Percentiles rank a stretch among this genome's conserved stretches.
Conservation (phyloP, 2,113 vertebrate genomes). For the Diadophis punctatus region DNA sequence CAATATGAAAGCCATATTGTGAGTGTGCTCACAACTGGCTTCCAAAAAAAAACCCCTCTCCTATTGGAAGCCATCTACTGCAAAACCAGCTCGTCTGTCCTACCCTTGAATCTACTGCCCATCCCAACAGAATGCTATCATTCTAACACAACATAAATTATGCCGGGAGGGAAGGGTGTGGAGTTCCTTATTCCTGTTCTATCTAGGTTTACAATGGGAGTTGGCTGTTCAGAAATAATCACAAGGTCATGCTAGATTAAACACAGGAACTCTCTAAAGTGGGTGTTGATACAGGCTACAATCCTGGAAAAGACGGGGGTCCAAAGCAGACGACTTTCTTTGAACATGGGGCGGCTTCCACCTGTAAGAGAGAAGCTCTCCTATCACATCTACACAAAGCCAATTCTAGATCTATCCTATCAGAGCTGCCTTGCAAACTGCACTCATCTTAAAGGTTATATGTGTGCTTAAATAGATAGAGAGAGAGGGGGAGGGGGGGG, state of each 20-base stretch:
- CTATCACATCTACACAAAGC: not conserved
- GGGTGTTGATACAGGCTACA: constrained; percentile 32
- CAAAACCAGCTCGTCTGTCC: not conserved
- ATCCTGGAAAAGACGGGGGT: constrained; percentile 3
- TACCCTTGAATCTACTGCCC: not conserved
- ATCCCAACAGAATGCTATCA: not conserved
- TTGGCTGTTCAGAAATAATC: constrained; percentile 43
- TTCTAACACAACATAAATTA: not conserved
- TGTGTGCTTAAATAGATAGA: no score
- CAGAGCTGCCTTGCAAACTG: not conserved
- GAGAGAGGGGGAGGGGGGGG: no score
- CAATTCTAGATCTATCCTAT: fast-evolving
- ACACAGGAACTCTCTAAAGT: constrained; percentile 43
- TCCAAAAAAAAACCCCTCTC: not conserved
- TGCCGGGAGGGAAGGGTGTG: constrained; percentile 17
- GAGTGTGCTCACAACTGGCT: not conserved
- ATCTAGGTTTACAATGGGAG: constrained; percentile 14
- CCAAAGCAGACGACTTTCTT: not conserved
- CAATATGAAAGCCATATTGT: not conserved
- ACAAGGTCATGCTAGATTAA: constrained; percentile 46
- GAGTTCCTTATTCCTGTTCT: constrained; percentile 38
- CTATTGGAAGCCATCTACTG: not conserved
- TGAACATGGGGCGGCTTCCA: not conserved
- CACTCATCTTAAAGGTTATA: not conserved
- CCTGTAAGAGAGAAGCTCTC: not conserved